Evolutionary conservation across 2,888 invertebrate species (phyloP).

Genomic region (Eupithecia dodoneata): DNA sequence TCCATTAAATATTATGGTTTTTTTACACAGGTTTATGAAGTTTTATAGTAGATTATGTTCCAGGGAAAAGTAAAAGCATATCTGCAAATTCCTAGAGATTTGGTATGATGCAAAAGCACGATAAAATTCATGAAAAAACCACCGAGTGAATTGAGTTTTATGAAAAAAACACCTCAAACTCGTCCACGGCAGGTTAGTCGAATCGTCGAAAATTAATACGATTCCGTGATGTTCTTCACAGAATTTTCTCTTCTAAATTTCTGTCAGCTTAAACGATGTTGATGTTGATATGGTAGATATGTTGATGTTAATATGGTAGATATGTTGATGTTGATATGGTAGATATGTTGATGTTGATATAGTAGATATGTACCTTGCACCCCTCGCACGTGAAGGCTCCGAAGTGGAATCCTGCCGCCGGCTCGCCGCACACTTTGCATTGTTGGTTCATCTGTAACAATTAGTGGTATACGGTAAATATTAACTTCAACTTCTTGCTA

Average conservation of each 20-base stretch:
- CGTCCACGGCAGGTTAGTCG: too few species aligned
- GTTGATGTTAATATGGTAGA: neutral
- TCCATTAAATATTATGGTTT: too few species aligned
- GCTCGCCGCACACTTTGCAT: slow-evolving; percentile 98
- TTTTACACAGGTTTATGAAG: too few species aligned
- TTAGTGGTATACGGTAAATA: slow-evolving; percentile 33
- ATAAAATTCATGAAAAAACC: neutral
- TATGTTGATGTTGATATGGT: slow-evolving; percentile 42
- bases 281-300: slow-evolving; percentile 45
- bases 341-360: neutral
- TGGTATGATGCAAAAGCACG: neutral
- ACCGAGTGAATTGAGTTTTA: too few species aligned
- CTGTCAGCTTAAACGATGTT: too few species aligned
- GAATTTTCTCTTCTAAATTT: too few species aligned
- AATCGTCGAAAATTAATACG: neutral
- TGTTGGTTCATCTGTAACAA: slow-evolving; percentile 96
- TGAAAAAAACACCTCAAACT: too few species aligned
- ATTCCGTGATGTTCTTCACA: neutral
- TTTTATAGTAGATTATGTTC: neutral
- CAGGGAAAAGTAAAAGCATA: neutral
- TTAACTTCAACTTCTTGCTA: neutral
- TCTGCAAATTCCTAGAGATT: neutral
- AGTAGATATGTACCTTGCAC: slow-evolving; percentile 89
- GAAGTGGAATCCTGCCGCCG: slow-evolving; percentile 97
- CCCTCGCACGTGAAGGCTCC: slow-evolving; percentile 98